Base-by-base conservation (phyloP, 2,888 invertebrate genomes). In the Ecliptopera silaceata region DNA sequence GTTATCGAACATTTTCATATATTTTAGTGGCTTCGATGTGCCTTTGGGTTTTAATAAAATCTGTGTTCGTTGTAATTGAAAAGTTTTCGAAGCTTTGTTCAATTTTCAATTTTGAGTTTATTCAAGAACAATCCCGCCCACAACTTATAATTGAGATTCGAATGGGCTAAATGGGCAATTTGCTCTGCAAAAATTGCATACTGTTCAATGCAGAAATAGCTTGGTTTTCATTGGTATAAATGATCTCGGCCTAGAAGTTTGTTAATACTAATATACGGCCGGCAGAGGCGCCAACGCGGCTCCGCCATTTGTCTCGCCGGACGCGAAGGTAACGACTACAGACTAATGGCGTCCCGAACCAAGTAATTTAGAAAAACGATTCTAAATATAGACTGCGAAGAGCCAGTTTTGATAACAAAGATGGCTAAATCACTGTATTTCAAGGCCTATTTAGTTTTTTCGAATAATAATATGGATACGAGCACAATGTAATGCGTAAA, bases 311-410 rank as follows among this genome's bases (percentile, higher is more conserved):
- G 78, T 86, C 83, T 82, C 63, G 57, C 47, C 39, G 57, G 52
- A 52, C 47, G 47, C 57, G 42, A 8, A 70, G 66, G 76, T 79
- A 81, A 81, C 79, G 75, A 81, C 76, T 70, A 61, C 66, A 54
- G 69, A 77, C 75, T 81, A 84, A 81, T 82, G 78, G 79, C 62
- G 68, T 71, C 70, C 64, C 73, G 67, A 79, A 79, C 73, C 74
- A 68, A 71, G 75, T 80, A 82, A 82, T 84, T 81, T 81, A 80
- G 79, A 84, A 82, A 83, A 82, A 84, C 78, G 79, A 75, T 74
- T 71, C 71, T 59, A 58, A 68, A 72, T 71, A 77, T 68, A 71
- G 64, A 76, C 65, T 44, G 38, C 48, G 6, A 20, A 12, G 20
- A 12, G 44, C 44, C 44, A 0, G 4, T 34, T 13, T 34, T 34